Conservation (phyloP, 2,888 invertebrate genomes). For the Acanthopleura granulata region DNA sequence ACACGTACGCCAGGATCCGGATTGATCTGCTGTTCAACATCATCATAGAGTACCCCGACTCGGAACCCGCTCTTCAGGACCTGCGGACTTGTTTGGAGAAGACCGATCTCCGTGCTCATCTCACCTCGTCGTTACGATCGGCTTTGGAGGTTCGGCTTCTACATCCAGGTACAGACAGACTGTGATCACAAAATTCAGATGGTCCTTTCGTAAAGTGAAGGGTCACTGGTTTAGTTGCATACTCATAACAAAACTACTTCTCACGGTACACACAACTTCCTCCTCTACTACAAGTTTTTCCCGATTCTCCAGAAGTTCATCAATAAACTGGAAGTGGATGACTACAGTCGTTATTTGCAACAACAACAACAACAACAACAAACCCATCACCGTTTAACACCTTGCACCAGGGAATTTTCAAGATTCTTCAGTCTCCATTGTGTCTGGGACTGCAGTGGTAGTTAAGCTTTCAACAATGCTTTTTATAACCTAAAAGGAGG, state of each 20-base stretch:
- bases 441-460: no score
- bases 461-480: no score
- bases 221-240: neutral
- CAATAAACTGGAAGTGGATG: no score
- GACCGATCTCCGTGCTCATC: conserved; percentile 80
- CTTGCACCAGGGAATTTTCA: no score
- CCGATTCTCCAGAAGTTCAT: no score
- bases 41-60: conserved; percentile 96
- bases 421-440: no score
- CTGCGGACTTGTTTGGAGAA: conserved; percentile 87
- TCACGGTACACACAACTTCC: no score
- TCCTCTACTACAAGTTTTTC: no score
- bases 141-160: conserved; percentile 88
- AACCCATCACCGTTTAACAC: no score
- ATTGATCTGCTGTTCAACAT: conserved; percentile 96
- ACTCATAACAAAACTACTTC: neutral
- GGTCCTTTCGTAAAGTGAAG: neutral
- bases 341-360: no score
- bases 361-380: no score
- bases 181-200: conserved; percentile 2
- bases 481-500: no score
- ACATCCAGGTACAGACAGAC: conserved; percentile 75
- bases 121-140: conserved; percentile 81
- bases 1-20: conserved; percentile 88
- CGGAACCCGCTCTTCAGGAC: conserved; percentile 92